phyloP scores from a whole-genome alignment of 2,797 vertebrate species.

The Apogon talboti region DNA sequence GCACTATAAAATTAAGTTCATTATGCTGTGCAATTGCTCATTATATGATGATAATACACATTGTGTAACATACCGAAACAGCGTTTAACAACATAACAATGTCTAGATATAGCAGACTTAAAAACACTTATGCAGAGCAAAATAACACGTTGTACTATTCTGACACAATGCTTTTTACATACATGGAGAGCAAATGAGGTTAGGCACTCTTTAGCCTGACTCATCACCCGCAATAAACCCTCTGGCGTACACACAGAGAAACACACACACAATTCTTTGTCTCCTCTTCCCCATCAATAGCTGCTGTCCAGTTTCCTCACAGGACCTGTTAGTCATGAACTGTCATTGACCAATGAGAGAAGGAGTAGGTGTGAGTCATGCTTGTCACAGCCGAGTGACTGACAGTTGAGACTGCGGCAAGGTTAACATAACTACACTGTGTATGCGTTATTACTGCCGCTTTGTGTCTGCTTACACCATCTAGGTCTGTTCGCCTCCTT shows the following conservation, averaged over 20 bases:
- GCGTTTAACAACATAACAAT: not conserved
- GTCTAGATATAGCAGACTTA: not conserved
- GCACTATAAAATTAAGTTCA: too few relatives aligned
- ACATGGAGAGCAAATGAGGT: constrained; percentile 24
- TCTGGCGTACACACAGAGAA: constrained; percentile 20
- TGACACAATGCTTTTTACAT: not conserved
- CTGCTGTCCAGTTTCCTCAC: constrained; percentile 53
- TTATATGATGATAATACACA: too few relatives aligned
- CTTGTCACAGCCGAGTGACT: constrained; percentile 61
- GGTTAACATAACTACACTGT: constrained; percentile 55
- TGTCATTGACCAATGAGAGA: constrained; percentile 59
- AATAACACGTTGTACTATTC: not conserved
- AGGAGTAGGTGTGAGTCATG: constrained; percentile 63
- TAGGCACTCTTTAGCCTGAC: constrained; percentile 36
- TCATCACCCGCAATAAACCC: constrained; percentile 39
- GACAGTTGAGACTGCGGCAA: constrained; percentile 71
- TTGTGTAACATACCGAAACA: not conserved
- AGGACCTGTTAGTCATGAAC: constrained; percentile 69
- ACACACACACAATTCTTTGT: constrained; percentile 26
- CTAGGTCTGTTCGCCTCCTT: constrained; percentile 9
- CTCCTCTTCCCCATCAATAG: constrained; percentile 52
- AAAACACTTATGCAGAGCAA: not conserved
- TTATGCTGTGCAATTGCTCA: too few relatives aligned
- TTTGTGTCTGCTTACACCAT: constrained; percentile 8
- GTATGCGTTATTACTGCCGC: not conserved